Percentiles rank a stretch among this genome's conserved stretches.
phyloP scores from a whole-genome alignment of 2,113 vertebrate species.

The Pipra filicauda region DNA sequence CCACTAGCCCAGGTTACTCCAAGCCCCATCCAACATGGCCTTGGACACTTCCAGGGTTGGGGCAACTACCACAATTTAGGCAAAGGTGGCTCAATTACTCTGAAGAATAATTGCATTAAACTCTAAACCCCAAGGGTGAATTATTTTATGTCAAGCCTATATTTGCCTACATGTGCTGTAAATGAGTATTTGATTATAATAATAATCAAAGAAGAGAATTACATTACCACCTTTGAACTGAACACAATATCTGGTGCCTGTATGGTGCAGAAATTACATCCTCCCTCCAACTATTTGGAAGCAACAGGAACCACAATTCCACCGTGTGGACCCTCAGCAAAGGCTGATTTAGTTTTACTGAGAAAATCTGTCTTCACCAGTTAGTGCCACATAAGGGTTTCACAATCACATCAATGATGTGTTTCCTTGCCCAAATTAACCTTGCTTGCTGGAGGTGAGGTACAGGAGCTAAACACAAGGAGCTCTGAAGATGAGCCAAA shows the following conservation, averaged over 20 bases:
- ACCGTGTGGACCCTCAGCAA: neutral
- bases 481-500: neutral
- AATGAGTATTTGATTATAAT: neutral
- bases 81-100: neutral
- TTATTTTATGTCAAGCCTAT: neutral
- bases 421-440: neutral
- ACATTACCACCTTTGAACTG: neutral
- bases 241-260: neutral
- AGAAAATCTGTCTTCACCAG: neutral
- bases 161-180: neutral
- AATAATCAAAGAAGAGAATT: neutral
- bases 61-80: neutral
- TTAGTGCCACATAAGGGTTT: neutral
- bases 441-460: neutral
- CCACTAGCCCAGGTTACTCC: neutral
- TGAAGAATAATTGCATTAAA: neutral
- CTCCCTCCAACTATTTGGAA: neutral
- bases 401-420: neutral
- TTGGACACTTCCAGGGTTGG: neutral
- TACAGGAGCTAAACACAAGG: neutral
- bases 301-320: neutral
- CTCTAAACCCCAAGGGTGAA: neutral
- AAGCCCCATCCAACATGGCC: neutral
- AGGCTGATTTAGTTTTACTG: neutral
- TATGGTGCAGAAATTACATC: neutral